Percentiles rank a stretch among this genome's conserved stretches.
Evolutionary conservation across 1,140 invertebrate species (phyloP).

Genomic region (Hycleus phaleratus): DNA sequence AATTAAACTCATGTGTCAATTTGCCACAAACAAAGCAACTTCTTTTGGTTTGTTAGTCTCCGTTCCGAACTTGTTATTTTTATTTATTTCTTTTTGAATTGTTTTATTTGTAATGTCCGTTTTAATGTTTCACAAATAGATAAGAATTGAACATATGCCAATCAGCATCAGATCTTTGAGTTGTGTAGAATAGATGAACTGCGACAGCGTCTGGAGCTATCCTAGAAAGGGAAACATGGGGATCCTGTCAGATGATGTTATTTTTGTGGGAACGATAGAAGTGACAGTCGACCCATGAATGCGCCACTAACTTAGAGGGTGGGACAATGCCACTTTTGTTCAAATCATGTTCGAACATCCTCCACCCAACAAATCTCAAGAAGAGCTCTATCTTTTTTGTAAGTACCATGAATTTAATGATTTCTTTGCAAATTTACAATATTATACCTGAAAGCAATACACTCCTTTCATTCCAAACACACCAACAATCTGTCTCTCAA

Average conservation of each 20-base stretch:
- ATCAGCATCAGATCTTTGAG: slow-evolving; percentile 28
- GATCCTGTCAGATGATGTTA: slow-evolving; percentile 30
- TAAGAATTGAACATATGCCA: slow-evolving; percentile 10
- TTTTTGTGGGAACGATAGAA: slow-evolving; percentile 17
- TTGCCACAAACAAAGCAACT: too few species aligned
- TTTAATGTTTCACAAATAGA: too few species aligned
- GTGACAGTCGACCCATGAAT: slow-evolving; percentile 21
- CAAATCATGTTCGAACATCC: neutral
- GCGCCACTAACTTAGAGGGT: slow-evolving; percentile 6
- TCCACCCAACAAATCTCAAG: too few species aligned
- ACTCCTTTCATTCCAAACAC: slow-evolving; percentile 5
- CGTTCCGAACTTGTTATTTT: too few species aligned
- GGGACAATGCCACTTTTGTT: slow-evolving; percentile 13
- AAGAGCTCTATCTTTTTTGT: too few species aligned
- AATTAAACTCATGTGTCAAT: too few species aligned
- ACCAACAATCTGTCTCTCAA: slow-evolving; percentile 10
- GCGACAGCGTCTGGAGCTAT: slow-evolving; percentile 26
- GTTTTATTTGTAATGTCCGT: too few species aligned
- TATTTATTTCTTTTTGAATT: too few species aligned
- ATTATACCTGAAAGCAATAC: neutral
- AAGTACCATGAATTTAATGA: too few species aligned
- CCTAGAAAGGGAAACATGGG: slow-evolving; percentile 26
- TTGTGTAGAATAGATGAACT: slow-evolving; percentile 15
- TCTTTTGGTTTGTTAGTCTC: too few species aligned
- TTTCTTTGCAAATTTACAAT: too few species aligned